These are phyloP conservation scores for Nebria ingens DNA, from an alignment of 1,140 invertebrate species.

Conservation along the genomic window DNA sequence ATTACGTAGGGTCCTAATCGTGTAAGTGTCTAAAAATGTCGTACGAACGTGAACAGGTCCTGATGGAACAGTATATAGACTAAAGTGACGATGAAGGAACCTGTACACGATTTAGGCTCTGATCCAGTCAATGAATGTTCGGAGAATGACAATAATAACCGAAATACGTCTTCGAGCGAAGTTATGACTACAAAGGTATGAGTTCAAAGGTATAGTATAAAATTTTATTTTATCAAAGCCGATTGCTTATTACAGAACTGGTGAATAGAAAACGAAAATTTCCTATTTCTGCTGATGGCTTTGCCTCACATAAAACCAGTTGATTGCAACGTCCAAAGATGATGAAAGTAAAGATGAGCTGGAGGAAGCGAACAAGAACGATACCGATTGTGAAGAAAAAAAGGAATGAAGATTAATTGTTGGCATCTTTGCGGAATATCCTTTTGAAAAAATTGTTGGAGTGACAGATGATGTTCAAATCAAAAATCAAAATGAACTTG, in stretches of 20 bases:
- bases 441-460: not conserved
- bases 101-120: not conserved
- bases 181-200: not conserved
- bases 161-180: not conserved
- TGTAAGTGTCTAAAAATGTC: not conserved
- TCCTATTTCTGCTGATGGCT: not conserved
- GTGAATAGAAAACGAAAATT: not conserved
- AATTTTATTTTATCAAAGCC: not conserved
- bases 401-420: not conserved
- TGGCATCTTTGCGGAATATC: not conserved
- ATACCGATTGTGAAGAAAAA: not conserved
- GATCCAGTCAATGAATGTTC: not conserved
- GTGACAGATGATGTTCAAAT: not conserved
- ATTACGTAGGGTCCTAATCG: not conserved
- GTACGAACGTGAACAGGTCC: not conserved
- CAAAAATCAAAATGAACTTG: not conserved
- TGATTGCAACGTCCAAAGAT: not conserved
- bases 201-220: not conserved
- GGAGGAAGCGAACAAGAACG: not conserved
- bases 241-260: not conserved
- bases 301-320: not conserved
- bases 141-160: not conserved
- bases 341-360: not conserved
- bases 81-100: not conserved
- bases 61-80: not conserved